phyloP scores from a whole-genome alignment of 1,140 invertebrate species.

The Bombyx mori region DNA sequence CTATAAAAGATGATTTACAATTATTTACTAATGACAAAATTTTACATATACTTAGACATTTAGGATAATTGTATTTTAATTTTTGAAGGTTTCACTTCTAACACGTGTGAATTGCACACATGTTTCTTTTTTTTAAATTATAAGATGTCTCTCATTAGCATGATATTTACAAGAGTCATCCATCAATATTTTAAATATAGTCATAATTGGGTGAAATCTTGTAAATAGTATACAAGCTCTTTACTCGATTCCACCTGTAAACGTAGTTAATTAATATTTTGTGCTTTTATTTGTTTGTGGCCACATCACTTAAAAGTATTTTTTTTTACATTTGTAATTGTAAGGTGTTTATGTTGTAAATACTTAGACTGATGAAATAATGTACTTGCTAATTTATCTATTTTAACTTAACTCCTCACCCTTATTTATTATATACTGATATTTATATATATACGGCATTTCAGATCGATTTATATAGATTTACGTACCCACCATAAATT shows the following conservation, averaged over 20 bases:
- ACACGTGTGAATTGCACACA: no score
- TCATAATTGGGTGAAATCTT: constrained; percentile 36
- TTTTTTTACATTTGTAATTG: background rate
- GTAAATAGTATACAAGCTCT: constrained; percentile 47
- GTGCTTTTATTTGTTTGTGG: constrained; percentile 33
- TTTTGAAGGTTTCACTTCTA: no score
- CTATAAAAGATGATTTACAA: no score
- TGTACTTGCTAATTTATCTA: constrained; percentile 4
- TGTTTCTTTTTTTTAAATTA: background rate
- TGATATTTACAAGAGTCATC: no score
- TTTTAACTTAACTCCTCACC: no score
- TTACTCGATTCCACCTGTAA: constrained; percentile 52
- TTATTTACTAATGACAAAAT: no score
- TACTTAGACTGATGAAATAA: constrained; percentile 9
- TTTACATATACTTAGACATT: no score
- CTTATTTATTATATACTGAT: background rate
- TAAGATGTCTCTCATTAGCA: background rate
- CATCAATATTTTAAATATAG: no score
- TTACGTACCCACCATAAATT: constrained; percentile 4
- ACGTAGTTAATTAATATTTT: no score
- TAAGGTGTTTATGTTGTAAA: constrained; percentile 7
- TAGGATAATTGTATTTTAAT: no score
- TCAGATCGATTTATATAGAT: background rate
- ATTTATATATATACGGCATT: background rate
- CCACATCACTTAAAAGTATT: constrained; percentile 26